Base-by-base conservation (phyloP, 2,113 vertebrate genomes). In the Mastomys natalensis region DNA sequence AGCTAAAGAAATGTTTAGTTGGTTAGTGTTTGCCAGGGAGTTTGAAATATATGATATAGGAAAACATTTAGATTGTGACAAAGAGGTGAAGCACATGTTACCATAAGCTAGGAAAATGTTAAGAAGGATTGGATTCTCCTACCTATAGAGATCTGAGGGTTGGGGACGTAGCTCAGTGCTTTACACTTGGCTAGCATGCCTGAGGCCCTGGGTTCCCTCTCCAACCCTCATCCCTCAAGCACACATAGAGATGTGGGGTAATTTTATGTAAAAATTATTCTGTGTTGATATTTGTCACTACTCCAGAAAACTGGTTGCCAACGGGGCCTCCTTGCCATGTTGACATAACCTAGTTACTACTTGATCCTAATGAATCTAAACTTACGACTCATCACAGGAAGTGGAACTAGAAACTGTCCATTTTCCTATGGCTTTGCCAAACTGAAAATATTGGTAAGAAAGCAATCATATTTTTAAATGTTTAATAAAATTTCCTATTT, bases 61-160 rank as follows among this genome's bases (percentile, higher is more conserved):
- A 96, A 84, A 92, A 92, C 92, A 12, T 72, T 96, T 90, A 95
- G 95, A 74, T 87, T 76, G 9, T 97, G 89, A 70, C 90, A 60
- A 94, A 94, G 81, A 96, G 74, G 88, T 94, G 95, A 97, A 97
- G 89, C 95, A 93, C 89, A 96, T 81, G 15, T 93, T 97, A 89
- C 76, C 70, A 87, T 72, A 80, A 87, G 34, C 62, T 87, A 96
- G 68, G 89, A 96, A 93, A 91, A 95, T 37, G 68, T 95, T 53
- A 92, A 97, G 87, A 43, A 88, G 95, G 31, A 85, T 70, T 96
- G 64, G 17, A 78, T 95, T 98, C 98, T 98, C 96, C 93, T 98
- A 93, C 96, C 97, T 97, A 96, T 97, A 98, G 96, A 98, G 95
- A 97, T 93, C 96, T 97, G 92, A 97, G 51, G 51, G 15, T 26